Evolutionary conservation across 2,797 vertebrate genomes (phyloP).

Genomic region (Smutsia gigantea): DNA sequence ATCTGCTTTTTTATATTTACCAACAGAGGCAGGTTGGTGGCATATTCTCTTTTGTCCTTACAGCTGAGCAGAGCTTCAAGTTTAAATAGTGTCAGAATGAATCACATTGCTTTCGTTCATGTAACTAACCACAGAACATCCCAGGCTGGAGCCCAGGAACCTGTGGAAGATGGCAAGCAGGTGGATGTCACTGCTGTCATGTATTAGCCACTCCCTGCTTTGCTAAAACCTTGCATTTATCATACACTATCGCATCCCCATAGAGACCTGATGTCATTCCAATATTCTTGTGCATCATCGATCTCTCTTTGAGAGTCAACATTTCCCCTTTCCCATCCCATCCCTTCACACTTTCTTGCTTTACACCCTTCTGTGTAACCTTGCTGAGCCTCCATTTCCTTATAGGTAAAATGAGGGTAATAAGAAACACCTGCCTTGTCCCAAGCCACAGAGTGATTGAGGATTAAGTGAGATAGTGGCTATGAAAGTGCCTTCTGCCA

Average conservation of each 20-base stretch:
- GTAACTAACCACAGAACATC: neutral
- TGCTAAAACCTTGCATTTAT: neutral
- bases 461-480: neutral
- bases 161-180: neutral
- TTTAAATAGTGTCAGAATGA: slow-evolving; percentile 28
- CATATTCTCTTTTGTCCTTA: slow-evolving; percentile 47
- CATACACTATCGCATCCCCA: neutral
- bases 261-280: neutral
- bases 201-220: neutral
- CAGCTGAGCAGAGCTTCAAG: neutral
- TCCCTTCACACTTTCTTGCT: neutral
- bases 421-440: neutral
- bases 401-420: neutral
- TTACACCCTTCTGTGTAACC: neutral
- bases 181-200: neutral
- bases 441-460: neutral
- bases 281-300: neutral
- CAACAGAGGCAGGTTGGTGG: slow-evolving; percentile 29
- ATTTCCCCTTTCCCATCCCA: neutral
- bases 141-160: neutral
- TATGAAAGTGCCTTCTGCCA: neutral
- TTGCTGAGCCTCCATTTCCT: neutral
- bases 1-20: slow-evolving; percentile 60
- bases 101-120: neutral
- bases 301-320: neutral